Evolutionary conservation across 2,113 vertebrate species (phyloP), one percentile per base, ranked within the genome.

Genomic region (Tautogolabrus adspersus): DNA sequence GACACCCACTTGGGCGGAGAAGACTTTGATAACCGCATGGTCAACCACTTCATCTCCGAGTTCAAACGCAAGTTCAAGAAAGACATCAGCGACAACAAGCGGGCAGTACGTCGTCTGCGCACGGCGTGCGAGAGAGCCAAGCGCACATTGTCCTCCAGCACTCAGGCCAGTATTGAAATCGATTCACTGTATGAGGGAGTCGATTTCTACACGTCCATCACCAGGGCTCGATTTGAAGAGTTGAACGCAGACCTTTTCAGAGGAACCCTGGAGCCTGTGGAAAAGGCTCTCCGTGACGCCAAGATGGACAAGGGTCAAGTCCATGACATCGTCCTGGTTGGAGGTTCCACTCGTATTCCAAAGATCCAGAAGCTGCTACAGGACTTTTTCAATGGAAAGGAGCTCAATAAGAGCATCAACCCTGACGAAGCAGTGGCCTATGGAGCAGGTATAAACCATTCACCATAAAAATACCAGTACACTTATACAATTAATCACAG

Each of bases 181-280:
- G 97, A 98, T 73, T 98, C 97, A 3, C 93, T 98, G 0, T 97
- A 93, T 0, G 97, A 98, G 84, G 97, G 97, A 18, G 81, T 96
- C 63, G 97, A 98, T 69, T 98, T 97, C 95, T 98, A 98, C 92
- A 98, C 97, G 0, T 97, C 97, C 18, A 97, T 98, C 77, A 98
- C 97, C 68, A 95, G 97, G 78, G 97, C 97, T 26, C 95, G 97
- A 21, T 98, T 98, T 0, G 96, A 98, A 85, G 97, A 98, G 90
- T 95, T 98, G 69, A 98, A 95, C 0, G 91, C 89, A 0, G 93
- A 95, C 83, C 75, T 94, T 71, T 95, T 95, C 66, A 74, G 94
- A 38, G 92, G 91, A 47, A 94, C 95, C 0, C 60, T 95, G 61
- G 90, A 92, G 19, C 94, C 94, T 0, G 94, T 95, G 26, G 91